These are phyloP conservation scores for Drosophila aff. DNA, from an alignment of 1,140 invertebrate genomes.

Conservation along the genomic window DNA sequence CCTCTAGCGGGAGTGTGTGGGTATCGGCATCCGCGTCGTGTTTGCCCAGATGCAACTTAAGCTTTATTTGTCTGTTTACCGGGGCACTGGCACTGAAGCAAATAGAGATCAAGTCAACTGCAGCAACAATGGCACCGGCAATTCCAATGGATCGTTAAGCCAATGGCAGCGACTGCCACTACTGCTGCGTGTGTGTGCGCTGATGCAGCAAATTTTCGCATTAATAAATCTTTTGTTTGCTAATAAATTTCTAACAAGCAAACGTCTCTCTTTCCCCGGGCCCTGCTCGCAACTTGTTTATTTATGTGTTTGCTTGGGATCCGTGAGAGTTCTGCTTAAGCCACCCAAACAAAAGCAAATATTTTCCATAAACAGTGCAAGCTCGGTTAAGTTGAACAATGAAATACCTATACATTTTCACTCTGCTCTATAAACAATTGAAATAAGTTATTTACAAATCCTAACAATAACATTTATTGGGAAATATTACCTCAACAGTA, in stretches of 20 bases:
- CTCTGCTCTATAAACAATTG: background rate
- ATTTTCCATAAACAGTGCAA: background rate
- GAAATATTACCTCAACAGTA: background rate
- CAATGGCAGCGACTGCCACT: slow-evolving; percentile 27
- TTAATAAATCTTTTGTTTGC: slow-evolving; percentile 80
- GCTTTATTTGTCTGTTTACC: slow-evolving; percentile 65
- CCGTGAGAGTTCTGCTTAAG: slow-evolving; percentile 11
- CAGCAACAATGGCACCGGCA: slow-evolving; percentile 31
- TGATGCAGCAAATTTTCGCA: slow-evolving; percentile 74
- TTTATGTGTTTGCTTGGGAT: slow-evolving; percentile 35
- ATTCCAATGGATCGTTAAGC: slow-evolving; percentile 19
- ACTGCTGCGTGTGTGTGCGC: slow-evolving; percentile 32
- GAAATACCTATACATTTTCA: background rate
- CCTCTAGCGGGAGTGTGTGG: slow-evolving; percentile 11
- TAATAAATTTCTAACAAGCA: slow-evolving; percentile 70
- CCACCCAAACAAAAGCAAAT: slow-evolving; percentile 1
- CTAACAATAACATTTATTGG: background rate
- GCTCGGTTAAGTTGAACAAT: background rate
- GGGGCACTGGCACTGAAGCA: slow-evolving; percentile 19
- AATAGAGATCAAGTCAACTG: slow-evolving; percentile 50
- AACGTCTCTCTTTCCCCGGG: slow-evolving; percentile 15
- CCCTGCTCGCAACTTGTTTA: slow-evolving; percentile 27
- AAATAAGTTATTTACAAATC: background rate
- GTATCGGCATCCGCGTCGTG: slow-evolving; percentile 2
- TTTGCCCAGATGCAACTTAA: slow-evolving; percentile 63